Evolutionary conservation across 2,113 vertebrate genomes (phyloP), one percentile per base, ranked within the genome.

Genomic region (Haemorhous mexicanus): DNA sequence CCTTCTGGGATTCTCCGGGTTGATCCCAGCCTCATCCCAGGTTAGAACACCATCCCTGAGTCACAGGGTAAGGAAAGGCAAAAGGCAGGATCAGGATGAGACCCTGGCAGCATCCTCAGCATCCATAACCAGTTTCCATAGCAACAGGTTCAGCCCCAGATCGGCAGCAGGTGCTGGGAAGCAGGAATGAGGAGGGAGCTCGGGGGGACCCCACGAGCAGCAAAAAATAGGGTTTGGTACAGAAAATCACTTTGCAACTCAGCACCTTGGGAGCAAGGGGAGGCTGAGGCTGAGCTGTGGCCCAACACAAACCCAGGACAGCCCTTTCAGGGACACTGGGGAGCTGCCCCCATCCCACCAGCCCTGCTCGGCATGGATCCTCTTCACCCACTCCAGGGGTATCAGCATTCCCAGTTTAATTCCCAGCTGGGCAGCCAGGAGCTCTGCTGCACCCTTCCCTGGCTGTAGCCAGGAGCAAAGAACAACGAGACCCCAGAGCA

Each of bases 231-330:
- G 27, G 10, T 23, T 80, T 50, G n/a, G 32, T 17, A 3, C 4
- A 20, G 56, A 84, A 35, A 44, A n/a, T 3, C 19, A 3, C 41
- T 68, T 46, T 28, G 19, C 76, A 59, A 13, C 62, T 32, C 1
- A 0, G 8, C 4, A 23, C 49, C 19, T 9, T 0, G 0, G 47
- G 55, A 56, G 27, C 0, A 0, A 44, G 46, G 32, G 62, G 26
- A 72, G 52, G 46, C 68, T 24, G 82, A n/a, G 44, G 49, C 13
- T 2, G 18, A 43, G 47, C 47, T 32, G 47, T 10, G 47, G 28
- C 24, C 24, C 37, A 0, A 6, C 16, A 43, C 76, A 55, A n/a
- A 43, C 7, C 18, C n/a, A 4, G 30, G 3, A 24, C 66, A 82
- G 27, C 13, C 37, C 52, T 12, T 2, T 0, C 2, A 2, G 13